A percentile compares a stretch with the other conserved stretches of the same genome.
Conservation (phyloP, 2,113 vertebrate species). For the Oenanthe oenanthe region DNA sequence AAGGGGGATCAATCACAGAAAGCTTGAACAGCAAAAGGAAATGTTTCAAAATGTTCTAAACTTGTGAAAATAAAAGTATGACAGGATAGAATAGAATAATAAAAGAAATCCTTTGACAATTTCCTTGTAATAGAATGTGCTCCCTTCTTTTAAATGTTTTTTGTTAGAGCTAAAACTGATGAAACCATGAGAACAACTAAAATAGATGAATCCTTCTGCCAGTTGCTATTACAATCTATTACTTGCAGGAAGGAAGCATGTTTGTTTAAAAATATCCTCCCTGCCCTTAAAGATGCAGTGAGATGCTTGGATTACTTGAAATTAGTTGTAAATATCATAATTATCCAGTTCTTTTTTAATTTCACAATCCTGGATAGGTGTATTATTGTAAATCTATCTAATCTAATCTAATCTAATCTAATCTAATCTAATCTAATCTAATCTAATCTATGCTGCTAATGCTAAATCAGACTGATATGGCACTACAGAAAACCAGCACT, state of each 20-base stretch:
- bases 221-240: conserved; percentile 60
- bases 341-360: background rate
- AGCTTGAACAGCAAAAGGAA: background rate
- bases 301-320: conserved; percentile 17
- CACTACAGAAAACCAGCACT: background rate
- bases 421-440: background rate
- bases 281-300: conserved; percentile 24
- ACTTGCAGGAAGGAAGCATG: conserved; percentile 47
- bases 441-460: background rate
- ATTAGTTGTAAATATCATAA: background rate
- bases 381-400: background rate
- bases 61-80: background rate
- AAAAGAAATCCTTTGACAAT: background rate
- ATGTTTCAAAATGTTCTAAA: background rate
- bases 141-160: conserved; percentile 2
- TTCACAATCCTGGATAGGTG: background rate
- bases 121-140: background rate
- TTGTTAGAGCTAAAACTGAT: conserved; percentile 15
- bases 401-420: background rate
- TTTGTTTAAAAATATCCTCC: conserved; percentile 55
- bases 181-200: conserved; percentile 41
- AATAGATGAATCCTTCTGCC: conserved; percentile 47
- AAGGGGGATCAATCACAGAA: background rate
- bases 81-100: background rate
- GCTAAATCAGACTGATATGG: background rate